phyloP scores from a whole-genome alignment of 2,888 invertebrate genomes.

The Eristalis intricaria region DNA sequence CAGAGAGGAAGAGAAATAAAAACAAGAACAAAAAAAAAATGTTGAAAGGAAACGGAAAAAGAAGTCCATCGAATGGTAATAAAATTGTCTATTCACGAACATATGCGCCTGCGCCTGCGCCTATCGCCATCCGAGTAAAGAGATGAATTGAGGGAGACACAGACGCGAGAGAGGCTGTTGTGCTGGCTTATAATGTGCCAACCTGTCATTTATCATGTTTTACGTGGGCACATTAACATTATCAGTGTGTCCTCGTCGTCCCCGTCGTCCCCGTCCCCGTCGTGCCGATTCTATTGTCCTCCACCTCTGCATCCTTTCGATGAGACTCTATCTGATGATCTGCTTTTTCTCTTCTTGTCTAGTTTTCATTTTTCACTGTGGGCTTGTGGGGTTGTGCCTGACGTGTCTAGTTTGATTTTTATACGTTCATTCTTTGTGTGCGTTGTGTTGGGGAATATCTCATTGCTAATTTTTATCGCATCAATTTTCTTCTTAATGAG shows the following conservation, averaged over 20 bases:
- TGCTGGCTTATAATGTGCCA: slow-evolving; percentile 66
- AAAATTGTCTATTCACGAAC: slow-evolving; percentile 65
- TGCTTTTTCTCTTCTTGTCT: not conserved
- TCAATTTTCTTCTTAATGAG: slow-evolving; percentile 69
- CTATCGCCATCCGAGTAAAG: not conserved
- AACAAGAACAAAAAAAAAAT: slow-evolving; percentile 14
- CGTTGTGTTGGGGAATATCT: not conserved
- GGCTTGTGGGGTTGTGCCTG: not conserved
- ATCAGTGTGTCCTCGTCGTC: slow-evolving; percentile 60
- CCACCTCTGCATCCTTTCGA: not conserved
- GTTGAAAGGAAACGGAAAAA: slow-evolving; percentile 28
- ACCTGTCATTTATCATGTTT: slow-evolving; percentile 74
- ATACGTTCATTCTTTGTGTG: slow-evolving; percentile 5
- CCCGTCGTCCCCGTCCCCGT: slow-evolving; percentile 23
- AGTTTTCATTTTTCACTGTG: slow-evolving; percentile 46
- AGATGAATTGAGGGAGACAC: not conserved
- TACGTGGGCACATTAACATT: slow-evolving; percentile 74
- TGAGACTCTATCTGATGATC: not conserved
- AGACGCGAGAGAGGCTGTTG: not conserved
- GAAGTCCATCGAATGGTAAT: slow-evolving; percentile 62
- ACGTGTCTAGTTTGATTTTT: not conserved
- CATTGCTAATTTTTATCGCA: slow-evolving; percentile 66
- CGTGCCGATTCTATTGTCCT: slow-evolving; percentile 43
- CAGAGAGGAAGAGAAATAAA: not conserved
- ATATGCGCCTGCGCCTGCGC: slow-evolving; percentile 1